These are phyloP conservation scores for Crotalus tigris DNA, from an alignment of 2,113 vertebrate genomes.

Conservation along the genomic window DNA sequence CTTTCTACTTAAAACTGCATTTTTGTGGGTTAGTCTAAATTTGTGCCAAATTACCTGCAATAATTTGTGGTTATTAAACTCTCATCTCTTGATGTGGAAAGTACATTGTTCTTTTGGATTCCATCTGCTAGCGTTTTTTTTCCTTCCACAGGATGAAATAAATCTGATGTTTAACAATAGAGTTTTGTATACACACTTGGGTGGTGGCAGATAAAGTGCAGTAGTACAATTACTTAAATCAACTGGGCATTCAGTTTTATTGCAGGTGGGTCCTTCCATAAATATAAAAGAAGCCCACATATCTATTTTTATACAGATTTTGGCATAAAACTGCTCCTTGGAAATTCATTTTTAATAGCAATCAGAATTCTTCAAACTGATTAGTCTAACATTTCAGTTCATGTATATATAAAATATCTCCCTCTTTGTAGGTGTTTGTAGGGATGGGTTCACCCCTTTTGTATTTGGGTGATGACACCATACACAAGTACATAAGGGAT, in stretches of 20 bases:
- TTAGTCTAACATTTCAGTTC: background rate
- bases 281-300: slow-evolving; percentile 4
- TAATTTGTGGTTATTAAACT: slow-evolving; percentile 65
- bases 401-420: background rate
- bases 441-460: background rate
- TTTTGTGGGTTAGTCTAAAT: slow-evolving; percentile 55
- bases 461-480: background rate
- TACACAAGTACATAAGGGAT: background rate
- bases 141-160: slow-evolving; percentile 9
- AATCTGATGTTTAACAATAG: slow-evolving; percentile 42
- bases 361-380: background rate
- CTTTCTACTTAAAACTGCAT: slow-evolving; percentile 46
- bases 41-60: slow-evolving; percentile 64
- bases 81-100: slow-evolving; percentile 54
- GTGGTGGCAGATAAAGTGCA: slow-evolving; percentile 39
- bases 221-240: slow-evolving; percentile 23
- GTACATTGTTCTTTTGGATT: slow-evolving; percentile 44
- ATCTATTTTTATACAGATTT: background rate
- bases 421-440: background rate
- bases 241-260: slow-evolving; percentile 29
- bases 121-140: background rate
- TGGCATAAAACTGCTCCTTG: background rate
- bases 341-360: background rate
- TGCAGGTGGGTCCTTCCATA: slow-evolving; percentile 37
- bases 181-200: slow-evolving; percentile 41